These are phyloP conservation scores for Halichondria panicea DNA, from an alignment of 37 sponge, comb jelly and placozoan species.

Conservation along the genomic window DNA sequence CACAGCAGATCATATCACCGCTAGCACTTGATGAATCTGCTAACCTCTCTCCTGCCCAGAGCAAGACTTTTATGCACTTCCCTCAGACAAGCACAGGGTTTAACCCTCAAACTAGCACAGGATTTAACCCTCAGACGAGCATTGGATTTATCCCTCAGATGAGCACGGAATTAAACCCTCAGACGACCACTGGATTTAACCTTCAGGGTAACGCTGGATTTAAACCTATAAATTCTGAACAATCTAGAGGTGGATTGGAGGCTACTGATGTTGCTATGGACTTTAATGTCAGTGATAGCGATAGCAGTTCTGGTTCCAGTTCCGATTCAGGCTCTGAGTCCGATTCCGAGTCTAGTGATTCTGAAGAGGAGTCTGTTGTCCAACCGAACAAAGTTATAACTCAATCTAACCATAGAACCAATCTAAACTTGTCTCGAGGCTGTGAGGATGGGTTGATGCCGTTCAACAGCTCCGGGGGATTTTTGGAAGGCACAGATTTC, in stretches of 20 bases:
- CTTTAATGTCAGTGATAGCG: not conserved
- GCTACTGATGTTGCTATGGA: too few species aligned
- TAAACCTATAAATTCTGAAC: too few species aligned
- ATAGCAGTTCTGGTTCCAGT: conserved; percentile 23
- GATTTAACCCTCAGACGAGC: not conserved
- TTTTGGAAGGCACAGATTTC: not conserved
- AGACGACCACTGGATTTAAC: too few species aligned
- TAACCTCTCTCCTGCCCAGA: conserved; percentile 12
- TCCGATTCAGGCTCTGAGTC: conserved; percentile 42
- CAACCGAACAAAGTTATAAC: not conserved
- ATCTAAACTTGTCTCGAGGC: not conserved
- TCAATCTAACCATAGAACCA: not conserved
- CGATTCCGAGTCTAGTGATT: conserved; percentile 29
- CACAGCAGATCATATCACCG: not conserved
- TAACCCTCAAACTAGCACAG: not conserved
- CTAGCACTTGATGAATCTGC: conserved; percentile 29
- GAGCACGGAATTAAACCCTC: too few species aligned
- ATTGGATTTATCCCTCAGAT: too few species aligned
- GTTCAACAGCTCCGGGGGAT: not conserved
- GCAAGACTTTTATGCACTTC: not conserved
- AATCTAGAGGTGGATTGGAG: too few species aligned
- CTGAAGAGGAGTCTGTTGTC: not conserved
- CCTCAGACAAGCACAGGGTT: conserved; percentile 13
- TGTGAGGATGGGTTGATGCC: too few species aligned
- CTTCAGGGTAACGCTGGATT: too few species aligned